Evolutionary conservation across 2,888 invertebrate species (phyloP).

Genomic region (Cataglyphis livida): DNA sequence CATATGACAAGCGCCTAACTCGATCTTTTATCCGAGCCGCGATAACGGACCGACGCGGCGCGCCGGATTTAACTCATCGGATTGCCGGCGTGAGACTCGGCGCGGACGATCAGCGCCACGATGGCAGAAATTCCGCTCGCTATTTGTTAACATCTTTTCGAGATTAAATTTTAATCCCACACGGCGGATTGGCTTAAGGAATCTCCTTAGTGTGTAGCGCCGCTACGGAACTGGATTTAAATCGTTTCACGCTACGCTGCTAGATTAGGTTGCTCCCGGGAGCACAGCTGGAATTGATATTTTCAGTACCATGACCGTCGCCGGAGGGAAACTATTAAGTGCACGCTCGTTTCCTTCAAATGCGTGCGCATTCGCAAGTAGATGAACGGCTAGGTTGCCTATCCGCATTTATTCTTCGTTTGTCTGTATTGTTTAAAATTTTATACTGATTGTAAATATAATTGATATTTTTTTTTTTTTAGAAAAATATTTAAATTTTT

Average conservation of each 20-base stretch:
- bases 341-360: conserved; percentile 48
- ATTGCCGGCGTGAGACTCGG: neutral
- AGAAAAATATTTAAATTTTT: neutral
- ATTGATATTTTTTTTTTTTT: neutral
- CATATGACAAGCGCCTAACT: conserved; percentile 54
- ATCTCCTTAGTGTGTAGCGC: conserved; percentile 49
- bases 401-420: neutral
- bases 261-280: conserved; percentile 57
- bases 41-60: conserved; percentile 15
- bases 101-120: conserved; percentile 28
- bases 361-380: conserved; percentile 18
- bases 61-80: conserved; percentile 29
- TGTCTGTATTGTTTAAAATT: neutral
- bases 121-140: conserved; percentile 25
- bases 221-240: conserved; percentile 52
- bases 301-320: conserved; percentile 50
- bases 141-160: conserved; percentile 54
- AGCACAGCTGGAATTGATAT: conserved; percentile 57
- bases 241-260: conserved; percentile 57
- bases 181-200: conserved; percentile 53
- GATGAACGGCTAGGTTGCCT: neutral
- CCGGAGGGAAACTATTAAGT: conserved; percentile 42
- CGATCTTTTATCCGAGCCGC: conserved; percentile 48
- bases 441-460: neutral
- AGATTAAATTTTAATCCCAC: conserved; percentile 55